phyloP scores from a whole-genome alignment of 2,113 vertebrate genomes.

The Catharus bicknelli region DNA sequence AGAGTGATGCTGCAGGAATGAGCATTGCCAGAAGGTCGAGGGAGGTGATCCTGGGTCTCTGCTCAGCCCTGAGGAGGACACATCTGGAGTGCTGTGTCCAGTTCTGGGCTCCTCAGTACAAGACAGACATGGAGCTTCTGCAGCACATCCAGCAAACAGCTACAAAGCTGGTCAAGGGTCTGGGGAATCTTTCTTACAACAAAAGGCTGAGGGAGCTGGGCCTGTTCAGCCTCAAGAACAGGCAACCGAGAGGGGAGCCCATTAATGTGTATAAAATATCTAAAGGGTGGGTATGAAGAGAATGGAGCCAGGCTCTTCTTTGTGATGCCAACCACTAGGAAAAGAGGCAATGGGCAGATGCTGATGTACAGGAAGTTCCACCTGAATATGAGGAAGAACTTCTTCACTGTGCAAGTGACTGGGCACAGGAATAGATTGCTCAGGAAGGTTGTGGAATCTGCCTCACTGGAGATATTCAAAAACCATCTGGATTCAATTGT shows the following conservation, averaged over 20 bases:
- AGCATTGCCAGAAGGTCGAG: not conserved
- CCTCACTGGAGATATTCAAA: not conserved
- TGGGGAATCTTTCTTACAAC: not conserved
- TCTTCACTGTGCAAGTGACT: not conserved
- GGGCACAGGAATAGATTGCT: not conserved
- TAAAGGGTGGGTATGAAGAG: not conserved
- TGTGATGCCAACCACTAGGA: fast-evolving
- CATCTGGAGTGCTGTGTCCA: not conserved
- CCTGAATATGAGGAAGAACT: not conserved
- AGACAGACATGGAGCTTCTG: not conserved
- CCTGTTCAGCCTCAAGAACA: not conserved
- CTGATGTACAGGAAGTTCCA: not conserved
- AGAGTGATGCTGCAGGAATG: not conserved
- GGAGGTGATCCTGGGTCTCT: not conserved
- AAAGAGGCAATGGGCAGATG: not conserved
- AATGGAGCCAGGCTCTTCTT: not conserved
- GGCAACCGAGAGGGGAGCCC: not conserved
- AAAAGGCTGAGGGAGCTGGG: not conserved
- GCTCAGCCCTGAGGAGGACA: not conserved
- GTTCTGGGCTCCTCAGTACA: not conserved
- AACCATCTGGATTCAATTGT: not conserved
- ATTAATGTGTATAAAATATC: not conserved
- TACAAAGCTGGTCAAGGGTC: not conserved
- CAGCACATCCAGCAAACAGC: not conserved
- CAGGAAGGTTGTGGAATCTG: not conserved